phyloP scores from a whole-genome alignment of 1,140 invertebrate genomes.

The Pachypeltis micranthus region DNA sequence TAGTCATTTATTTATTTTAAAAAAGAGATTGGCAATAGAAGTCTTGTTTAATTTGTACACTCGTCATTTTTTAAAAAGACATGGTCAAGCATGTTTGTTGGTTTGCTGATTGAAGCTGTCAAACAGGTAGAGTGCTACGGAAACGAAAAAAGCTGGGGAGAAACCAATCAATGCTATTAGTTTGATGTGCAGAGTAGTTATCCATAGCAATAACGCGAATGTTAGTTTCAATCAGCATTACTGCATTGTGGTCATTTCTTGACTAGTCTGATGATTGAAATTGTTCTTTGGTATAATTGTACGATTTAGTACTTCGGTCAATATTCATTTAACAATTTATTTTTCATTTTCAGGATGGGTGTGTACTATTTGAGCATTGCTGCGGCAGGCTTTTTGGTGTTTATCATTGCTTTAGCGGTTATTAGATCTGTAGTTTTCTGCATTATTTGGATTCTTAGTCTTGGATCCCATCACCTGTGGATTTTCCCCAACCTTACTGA shows the following conservation, averaged over 20 bases:
- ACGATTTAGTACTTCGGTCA: no score
- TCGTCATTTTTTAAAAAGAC: no score
- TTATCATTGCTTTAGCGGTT: constrained; percentile 81
- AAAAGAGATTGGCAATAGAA: no score
- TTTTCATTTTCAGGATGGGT: constrained; percentile 51
- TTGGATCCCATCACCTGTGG: constrained; percentile 91
- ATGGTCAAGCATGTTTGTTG: no score
- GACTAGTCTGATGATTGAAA: not conserved
- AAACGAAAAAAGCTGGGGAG: no score
- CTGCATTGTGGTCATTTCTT: not conserved
- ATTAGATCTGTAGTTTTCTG: constrained; percentile 85
- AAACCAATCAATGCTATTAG: no score
- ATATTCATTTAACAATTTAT: constrained; percentile 21
- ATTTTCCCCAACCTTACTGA: constrained; percentile 95
- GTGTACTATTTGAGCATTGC: constrained; percentile 95
- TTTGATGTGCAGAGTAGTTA: no score
- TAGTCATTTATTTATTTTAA: no score
- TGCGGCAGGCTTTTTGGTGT: constrained; percentile 84
- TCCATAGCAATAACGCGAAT: constrained; percentile 10
- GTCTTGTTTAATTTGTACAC: no score
- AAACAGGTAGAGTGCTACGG: no score
- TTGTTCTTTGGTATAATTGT: not conserved
- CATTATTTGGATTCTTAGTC: constrained; percentile 74
- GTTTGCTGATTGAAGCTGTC: no score
- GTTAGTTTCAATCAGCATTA: constrained; percentile 6